Conservation (phyloP, 2,888 invertebrate species). For the Meganola albula region DNA sequence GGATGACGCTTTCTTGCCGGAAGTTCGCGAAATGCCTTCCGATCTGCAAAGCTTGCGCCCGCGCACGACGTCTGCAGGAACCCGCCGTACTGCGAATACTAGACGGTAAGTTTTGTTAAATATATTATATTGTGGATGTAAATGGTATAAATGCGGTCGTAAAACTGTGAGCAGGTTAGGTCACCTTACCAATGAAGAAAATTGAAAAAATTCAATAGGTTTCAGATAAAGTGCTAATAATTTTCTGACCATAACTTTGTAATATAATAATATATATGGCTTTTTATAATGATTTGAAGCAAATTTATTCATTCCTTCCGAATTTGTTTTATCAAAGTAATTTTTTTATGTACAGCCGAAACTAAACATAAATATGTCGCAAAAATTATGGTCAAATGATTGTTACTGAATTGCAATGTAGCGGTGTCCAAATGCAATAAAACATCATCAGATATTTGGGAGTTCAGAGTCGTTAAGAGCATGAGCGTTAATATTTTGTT, state of each 20-base stretch:
- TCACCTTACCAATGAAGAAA: too few relatives aligned
- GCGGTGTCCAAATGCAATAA: slow-evolving; percentile 9
- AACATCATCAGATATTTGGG: slow-evolving; percentile 19
- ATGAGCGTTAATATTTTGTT: slow-evolving; percentile 34
- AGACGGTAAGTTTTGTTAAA: slow-evolving; percentile 47
- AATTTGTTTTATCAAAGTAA: too few relatives aligned
- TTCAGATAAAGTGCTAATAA: too few relatives aligned
- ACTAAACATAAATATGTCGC: too few relatives aligned
- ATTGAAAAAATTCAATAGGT: too few relatives aligned
- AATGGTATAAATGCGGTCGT: too few relatives aligned
- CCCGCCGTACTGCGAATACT: slow-evolving; percentile 66
- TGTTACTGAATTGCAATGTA: slow-evolving; percentile 6
- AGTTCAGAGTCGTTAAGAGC: slow-evolving; percentile 28
- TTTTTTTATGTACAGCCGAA: too few relatives aligned
- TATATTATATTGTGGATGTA: not conserved
- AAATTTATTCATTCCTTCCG: too few relatives aligned
- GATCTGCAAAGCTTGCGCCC: slow-evolving; percentile 56
- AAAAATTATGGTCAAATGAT: slow-evolving; percentile 16
- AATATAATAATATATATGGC: too few relatives aligned
- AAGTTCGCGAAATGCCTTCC: slow-evolving; percentile 52
- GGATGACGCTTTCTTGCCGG: slow-evolving; percentile 68
- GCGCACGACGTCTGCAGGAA: slow-evolving; percentile 63
- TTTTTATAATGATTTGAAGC: too few relatives aligned
- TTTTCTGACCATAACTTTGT: too few relatives aligned
- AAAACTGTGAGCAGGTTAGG: too few relatives aligned